Evolutionary conservation across 2,113 vertebrate species (phyloP).

Genomic region (Mystacornis crossleyi): DNA sequence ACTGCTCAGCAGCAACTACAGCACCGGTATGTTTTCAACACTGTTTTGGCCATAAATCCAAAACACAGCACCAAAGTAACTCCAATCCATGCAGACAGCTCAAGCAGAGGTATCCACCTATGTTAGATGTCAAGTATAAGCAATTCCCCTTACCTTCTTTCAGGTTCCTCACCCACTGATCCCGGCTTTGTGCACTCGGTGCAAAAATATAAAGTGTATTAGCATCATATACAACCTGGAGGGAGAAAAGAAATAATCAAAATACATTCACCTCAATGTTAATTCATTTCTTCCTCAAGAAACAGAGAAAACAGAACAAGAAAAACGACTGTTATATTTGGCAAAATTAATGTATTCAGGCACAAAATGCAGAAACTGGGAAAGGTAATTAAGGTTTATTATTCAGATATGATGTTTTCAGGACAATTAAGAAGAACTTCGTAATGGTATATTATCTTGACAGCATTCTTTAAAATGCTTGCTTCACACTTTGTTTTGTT

Average conservation of each 20-base stretch:
- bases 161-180: slow-evolving; percentile 87
- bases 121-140: neutral
- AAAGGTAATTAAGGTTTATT: neutral
- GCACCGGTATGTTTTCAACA: neutral
- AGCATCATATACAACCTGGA: slow-evolving; percentile 87
- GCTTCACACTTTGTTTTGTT: neutral
- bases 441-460: neutral
- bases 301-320: neutral
- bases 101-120: neutral
- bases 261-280: neutral
- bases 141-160: slow-evolving; percentile 84
- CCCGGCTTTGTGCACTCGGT: slow-evolving; percentile 85
- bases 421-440: neutral
- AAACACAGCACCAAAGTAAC: neutral
- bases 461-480: neutral
- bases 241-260: neutral
- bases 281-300: neutral
- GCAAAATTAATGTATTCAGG: neutral
- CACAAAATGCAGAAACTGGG: neutral
- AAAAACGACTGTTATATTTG: neutral
- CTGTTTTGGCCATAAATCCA: neutral
- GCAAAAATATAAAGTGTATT: slow-evolving; percentile 91
- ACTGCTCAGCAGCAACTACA: neutral
- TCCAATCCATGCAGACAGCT: neutral
- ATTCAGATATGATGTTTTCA: neutral